phyloP scores from a whole-genome alignment of 2,888 invertebrate genomes.

The Drosophila percnosoma region DNA sequence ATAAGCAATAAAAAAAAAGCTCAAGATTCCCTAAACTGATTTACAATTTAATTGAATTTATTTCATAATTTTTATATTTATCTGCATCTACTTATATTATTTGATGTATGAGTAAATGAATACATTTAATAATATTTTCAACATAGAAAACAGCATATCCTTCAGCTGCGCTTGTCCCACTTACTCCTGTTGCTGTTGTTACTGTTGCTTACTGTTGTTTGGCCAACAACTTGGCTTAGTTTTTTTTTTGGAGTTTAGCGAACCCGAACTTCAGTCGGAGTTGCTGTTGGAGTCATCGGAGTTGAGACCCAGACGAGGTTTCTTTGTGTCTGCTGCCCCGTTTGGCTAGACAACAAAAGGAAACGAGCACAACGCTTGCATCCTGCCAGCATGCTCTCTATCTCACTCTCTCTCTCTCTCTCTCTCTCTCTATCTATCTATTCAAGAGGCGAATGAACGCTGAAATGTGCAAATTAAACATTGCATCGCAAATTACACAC shows the following conservation, averaged over 20 bases:
- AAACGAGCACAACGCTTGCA: slow-evolving; percentile 5
- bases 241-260: slow-evolving; percentile 65
- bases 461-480: slow-evolving; percentile 38
- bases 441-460: slow-evolving; percentile 27
- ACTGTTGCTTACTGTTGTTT: slow-evolving; percentile 20
- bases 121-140: too few relatives aligned
- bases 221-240: slow-evolving; percentile 46
- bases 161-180: neutral
- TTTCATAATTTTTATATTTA: too few relatives aligned
- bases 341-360: slow-evolving; percentile 24
- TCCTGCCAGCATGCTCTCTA: slow-evolving; percentile 9
- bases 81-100: too few relatives aligned
- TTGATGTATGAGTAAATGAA: neutral
- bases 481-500: slow-evolving; percentile 27
- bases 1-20: neutral
- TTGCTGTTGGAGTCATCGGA: slow-evolving; percentile 11
- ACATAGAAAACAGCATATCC: neutral
- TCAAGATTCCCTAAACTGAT: too few relatives aligned
- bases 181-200: slow-evolving; percentile 2
- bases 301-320: slow-evolving; percentile 47
- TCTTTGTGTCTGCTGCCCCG: slow-evolving; percentile 54
- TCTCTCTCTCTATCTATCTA: neutral
- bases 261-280: slow-evolving; percentile 46
- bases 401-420: neutral
- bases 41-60: too few relatives aligned